phyloP scores from a whole-genome alignment of 2,888 invertebrate species.

The Erpobdella octoculata region DNA sequence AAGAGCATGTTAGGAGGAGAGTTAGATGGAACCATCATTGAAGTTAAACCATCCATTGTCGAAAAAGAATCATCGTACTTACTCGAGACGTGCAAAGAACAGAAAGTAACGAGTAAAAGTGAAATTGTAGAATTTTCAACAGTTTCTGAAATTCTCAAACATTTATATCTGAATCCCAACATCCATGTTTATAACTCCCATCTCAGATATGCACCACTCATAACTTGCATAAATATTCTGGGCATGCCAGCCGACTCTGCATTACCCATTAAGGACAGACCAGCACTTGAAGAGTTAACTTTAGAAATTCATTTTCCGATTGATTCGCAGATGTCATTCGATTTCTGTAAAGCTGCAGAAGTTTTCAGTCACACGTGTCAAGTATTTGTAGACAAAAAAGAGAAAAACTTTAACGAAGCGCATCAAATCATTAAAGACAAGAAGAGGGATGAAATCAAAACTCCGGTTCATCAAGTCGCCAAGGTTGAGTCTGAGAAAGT shows the following conservation, averaged over 20 bases:
- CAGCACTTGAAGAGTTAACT: conserved; percentile 15
- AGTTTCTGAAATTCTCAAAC: neutral
- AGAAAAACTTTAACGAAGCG: too few species aligned
- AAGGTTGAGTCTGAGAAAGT: neutral
- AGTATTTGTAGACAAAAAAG: neutral
- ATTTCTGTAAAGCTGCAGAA: neutral
- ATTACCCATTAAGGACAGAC: neutral
- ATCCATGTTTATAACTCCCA: neutral
- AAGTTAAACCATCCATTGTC: neutral
- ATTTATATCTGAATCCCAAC: too few species aligned
- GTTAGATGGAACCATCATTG: neutral
- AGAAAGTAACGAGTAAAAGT: neutral
- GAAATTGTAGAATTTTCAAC: neutral
- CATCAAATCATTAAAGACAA: too few species aligned
- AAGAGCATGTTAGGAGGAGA: too few species aligned
- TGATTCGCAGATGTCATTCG: neutral
- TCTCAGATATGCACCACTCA: neutral
- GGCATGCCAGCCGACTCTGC: neutral
- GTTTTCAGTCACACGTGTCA: neutral
- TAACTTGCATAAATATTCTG: neutral
- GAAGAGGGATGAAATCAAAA: neutral
- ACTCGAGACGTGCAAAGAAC: neutral
- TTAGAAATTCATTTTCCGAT: conserved; percentile 13
- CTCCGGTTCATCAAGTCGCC: neutral
- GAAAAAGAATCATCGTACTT: neutral